Evolutionary conservation across 2,888 invertebrate species (phyloP), one percentile per base, ranked within the genome.

Genomic region (Lampropteryx suffumata): DNA sequence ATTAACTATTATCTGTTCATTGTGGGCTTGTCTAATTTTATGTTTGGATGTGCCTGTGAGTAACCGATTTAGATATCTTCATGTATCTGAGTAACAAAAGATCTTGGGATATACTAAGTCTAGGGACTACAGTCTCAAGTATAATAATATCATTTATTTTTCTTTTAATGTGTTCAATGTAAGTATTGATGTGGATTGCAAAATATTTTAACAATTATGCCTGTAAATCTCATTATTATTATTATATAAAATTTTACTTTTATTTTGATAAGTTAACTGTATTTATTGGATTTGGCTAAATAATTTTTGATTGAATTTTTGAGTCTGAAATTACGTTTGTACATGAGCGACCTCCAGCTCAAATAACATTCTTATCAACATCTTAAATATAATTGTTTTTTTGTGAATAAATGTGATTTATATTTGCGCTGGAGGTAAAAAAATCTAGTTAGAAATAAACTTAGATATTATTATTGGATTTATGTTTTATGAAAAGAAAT

Each of bases 151-250:
- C n/a, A n/a, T n/a, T n/a, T n/a, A n/a, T n/a, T n/a, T n/a, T n/a
- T n/a, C n/a, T n/a, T n/a, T n/a, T n/a, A 48, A 49, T 50, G 29
- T 35, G 53, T 59, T 48, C 53, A 46, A 45, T 45, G 39, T 52
- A 36, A 26, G 55, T 35, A 21, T 49, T 50, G 28, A 47, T 39
- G 57, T 59, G 61, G 59, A 58, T 58, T 58, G 55, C 52, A 43
- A 55, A n/a, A 55, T 54, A 54, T 56, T 61, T 36, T 50, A 55
- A 47, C 39, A 44, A 47, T 55, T 50, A 55, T 52, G 51, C 55
- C 52, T 58, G 55, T 59, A 57, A 64, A 64, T 64, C 64, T 64
- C 64, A 62, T 54, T 61, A 61, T 55, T 57, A 52, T 52, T n/a
- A n/a, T n/a, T 36, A 48, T 27, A 41, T 45, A 2, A 39, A 50